Percentiles rank a stretch among this genome's conserved stretches.
These are phyloP conservation scores for Cryptomyrus ogoouensis DNA, from an alignment of 2,113 vertebrate genomes.

Conservation along the genomic window DNA sequence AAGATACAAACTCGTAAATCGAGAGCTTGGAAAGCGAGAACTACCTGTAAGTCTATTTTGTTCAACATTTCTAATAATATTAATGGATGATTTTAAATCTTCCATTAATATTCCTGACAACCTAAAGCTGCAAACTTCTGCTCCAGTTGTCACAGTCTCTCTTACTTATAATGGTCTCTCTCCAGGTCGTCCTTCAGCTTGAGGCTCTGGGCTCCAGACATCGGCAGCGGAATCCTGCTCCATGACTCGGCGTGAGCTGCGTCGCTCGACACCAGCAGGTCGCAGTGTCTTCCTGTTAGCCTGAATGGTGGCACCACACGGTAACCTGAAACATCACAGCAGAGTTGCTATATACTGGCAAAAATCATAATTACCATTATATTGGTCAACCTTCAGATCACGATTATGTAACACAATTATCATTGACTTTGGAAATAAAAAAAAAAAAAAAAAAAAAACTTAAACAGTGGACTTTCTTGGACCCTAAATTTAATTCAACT, in stretches of 20 bases:
- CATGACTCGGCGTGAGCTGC: constrained; percentile 61
- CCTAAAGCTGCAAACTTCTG: background rate
- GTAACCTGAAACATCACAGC: constrained; percentile 59
- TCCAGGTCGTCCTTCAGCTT: constrained; percentile 44
- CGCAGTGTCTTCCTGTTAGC: constrained; percentile 57
- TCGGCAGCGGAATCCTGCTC: constrained; percentile 60
- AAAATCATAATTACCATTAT: background rate
- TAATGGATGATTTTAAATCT: background rate
- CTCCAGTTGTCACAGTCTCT: background rate
- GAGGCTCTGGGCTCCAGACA: constrained; percentile 48
- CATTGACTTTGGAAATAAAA: background rate
- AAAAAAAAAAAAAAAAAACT: background rate
- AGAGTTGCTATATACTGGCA: background rate
- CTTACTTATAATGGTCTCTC: constrained; percentile 73
- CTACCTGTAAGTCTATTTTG: background rate
- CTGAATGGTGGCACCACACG: constrained; percentile 73
- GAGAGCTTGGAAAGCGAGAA: no score
- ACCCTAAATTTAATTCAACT: background rate
- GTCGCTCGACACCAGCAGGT: constrained; percentile 66
- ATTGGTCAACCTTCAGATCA: background rate
- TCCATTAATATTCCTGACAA: no score
- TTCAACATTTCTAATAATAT: background rate
- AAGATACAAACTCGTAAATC: no score
- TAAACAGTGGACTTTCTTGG: background rate
- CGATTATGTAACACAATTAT: background rate